These are phyloP conservation scores for Epizoanthus fatuus DNA, from an alignment of 92 coral and sea anemone genomes.

Conservation along the genomic window DNA sequence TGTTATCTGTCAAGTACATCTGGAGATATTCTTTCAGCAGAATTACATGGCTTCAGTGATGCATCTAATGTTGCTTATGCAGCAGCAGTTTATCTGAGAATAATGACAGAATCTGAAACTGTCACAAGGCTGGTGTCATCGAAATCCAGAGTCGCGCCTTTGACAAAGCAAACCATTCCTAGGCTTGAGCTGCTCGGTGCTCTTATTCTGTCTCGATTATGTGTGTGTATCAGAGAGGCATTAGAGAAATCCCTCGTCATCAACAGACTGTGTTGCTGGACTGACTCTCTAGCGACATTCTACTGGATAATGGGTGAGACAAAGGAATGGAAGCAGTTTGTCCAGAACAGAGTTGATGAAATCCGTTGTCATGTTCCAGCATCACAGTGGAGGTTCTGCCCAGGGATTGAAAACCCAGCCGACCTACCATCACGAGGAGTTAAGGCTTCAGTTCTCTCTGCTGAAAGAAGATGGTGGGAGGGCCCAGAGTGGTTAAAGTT, in stretches of 20 bases:
- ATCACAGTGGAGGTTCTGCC: constrained; percentile 49
- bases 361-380: constrained; percentile 50
- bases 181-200: constrained; percentile 52
- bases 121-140: constrained; percentile 22
- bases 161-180: constrained; percentile 41
- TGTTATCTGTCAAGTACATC: constrained; percentile 17
- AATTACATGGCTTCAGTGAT: constrained; percentile 54
- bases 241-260: constrained; percentile 40
- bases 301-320: constrained; percentile 58
- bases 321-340: constrained; percentile 68
- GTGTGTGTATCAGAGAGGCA: constrained; percentile 21
- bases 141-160: constrained; percentile 48
- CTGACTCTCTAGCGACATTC: constrained; percentile 56
- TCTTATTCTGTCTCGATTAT: constrained; percentile 23
- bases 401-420: constrained; percentile 64
- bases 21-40: constrained; percentile 34
- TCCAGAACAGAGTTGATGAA: constrained; percentile 62
- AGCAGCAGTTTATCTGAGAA: constrained; percentile 51
- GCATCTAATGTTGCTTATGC: constrained; percentile 50
- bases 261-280: constrained; percentile 54
- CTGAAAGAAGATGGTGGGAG: constrained; percentile 46
- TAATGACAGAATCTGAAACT: constrained; percentile 16
- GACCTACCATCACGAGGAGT: constrained; percentile 67
- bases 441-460: constrained; percentile 38
- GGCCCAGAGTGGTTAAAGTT: constrained; percentile 46